Base-by-base conservation (phyloP, 2,797 vertebrate genomes). In the Pangasius djambal region DNA sequence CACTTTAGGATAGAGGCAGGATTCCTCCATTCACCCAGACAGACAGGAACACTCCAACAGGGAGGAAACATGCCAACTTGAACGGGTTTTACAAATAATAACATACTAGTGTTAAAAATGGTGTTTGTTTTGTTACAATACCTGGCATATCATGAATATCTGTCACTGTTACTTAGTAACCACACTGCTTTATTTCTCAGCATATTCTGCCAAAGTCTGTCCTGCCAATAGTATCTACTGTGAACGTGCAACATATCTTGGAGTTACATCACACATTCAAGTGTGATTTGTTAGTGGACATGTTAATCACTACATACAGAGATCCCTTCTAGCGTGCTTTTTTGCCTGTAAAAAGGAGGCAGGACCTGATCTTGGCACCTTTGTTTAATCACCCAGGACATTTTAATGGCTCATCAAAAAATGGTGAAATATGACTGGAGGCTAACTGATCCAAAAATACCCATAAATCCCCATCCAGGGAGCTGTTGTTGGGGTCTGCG, bases 361-460 rank as follows among this genome's bases (percentile, higher is more conserved):
- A 85, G 84, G 86, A 90, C 89, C 89, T 88, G 83, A 88, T 89
- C 90, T 90, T 89, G 88, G 86, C 86, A 79, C 90, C 88, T 91
- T 91, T 91, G 88, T 92, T 93, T 92, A 93, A 93, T 92, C 90
- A 92, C 90, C 91, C 91, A 86, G 87, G 90, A 89, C 91, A 88
- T 92, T 92, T 93, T 93, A 93, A 92, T 92, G 92, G 92, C 92
- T 91, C 90, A 91, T 93, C 92, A 92, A 90, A 90, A 92, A 91
- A 91, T 92, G 81, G 89, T 92, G 91, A 93, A 93, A 92, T 92
- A 92, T 93, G 91, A 92, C 91, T 90, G 89, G 91, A 93, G 92
- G 91, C 92, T 91, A 90, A 92, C 92, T 92, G 92, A 91, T 92
- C 92, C 91, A 92, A 93, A 93, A 92, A 93, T 92, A 89, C 89